Percentiles rank a stretch among this genome's conserved stretches.
Evolutionary conservation across 2,113 vertebrate genomes (phyloP).

Genomic region (Nestor notabilis): DNA sequence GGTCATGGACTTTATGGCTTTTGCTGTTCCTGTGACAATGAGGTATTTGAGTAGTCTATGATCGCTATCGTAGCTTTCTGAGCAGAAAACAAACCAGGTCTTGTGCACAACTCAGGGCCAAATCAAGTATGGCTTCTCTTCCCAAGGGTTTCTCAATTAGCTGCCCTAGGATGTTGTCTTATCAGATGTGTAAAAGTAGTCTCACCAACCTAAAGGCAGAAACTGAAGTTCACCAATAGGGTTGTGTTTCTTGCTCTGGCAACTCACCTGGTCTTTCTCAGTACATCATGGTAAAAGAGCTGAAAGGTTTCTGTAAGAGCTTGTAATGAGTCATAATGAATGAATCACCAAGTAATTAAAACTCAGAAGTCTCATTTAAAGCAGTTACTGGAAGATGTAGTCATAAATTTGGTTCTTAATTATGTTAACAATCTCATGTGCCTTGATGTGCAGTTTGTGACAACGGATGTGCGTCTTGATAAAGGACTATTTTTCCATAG

Average conservation of each 20-base stretch:
- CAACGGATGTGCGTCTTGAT: neutral
- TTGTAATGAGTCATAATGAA: neutral
- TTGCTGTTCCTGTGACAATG: neutral
- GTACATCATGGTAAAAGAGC: neutral
- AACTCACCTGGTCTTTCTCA: neutral
- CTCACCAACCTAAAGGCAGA: neutral
- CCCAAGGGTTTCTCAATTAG: neutral
- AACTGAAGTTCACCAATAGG: neutral
- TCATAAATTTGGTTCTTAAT: neutral
- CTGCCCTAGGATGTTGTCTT: neutral
- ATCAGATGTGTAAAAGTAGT: neutral
- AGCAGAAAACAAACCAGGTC: neutral
- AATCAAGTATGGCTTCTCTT: neutral
- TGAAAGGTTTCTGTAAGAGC: neutral
- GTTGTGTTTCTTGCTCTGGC: neutral
- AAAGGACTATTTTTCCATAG: neutral
- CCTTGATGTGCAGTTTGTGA: neutral
- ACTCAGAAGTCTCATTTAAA: neutral
- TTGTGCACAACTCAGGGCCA: neutral
- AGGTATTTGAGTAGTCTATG: neutral
- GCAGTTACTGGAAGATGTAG: neutral
- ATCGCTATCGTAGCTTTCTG: neutral
- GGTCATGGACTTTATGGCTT: neutral
- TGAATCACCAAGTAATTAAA: neutral
- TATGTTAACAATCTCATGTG: neutral